Evolutionary conservation across 2,888 invertebrate genomes (phyloP), one percentile per base, ranked within the genome.

Genomic region (Amblyjoppa fuscipennis): DNA sequence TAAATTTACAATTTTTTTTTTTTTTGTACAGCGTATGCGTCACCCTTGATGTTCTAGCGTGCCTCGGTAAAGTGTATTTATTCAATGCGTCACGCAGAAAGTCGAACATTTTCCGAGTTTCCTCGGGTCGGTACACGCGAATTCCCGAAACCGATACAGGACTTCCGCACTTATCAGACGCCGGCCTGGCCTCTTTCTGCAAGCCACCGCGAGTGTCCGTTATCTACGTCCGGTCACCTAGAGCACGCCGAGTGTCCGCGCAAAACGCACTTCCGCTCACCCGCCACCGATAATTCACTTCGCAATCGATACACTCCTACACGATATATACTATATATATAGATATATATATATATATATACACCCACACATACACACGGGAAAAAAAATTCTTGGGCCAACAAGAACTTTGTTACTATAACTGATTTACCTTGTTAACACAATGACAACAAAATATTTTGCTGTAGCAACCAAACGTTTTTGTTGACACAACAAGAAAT

Each of bases 201-300:
- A 9, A 28, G 28, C 69, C 28, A 41, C 38, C 25, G 74, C 49
- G 59, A 45, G n/a, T 61, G 49, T 59, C 41, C 59, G 78, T 87
- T 87, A 85, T 87, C 87, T 71, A 82, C 87, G 53, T 69, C 69
- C 69, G 87, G 85, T 80, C 61, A 73, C 28, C 56, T n/a, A 45
- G 66, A 59, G 49, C 73, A 16, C 41, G 45, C 45, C 53, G 45
- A 38, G 20, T 11, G 41, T 11, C 11, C 68, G 16, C 51, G 38
- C 1, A 53, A 64, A 61, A 45, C 13, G 51, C 20, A 20, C 61
- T 75, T 76, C 28, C 38, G 20, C 38, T 71, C 34, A 71, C 71
- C 71, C 56, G 53, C 84, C 13, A 71, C 20, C 71, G 84, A 76
- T 84, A 81, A 81, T 49, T 49, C 28, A 56, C 41, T 31, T 25